Conservation (phyloP, 2,113 vertebrate species). For the Pelobates fuscus region DNA sequence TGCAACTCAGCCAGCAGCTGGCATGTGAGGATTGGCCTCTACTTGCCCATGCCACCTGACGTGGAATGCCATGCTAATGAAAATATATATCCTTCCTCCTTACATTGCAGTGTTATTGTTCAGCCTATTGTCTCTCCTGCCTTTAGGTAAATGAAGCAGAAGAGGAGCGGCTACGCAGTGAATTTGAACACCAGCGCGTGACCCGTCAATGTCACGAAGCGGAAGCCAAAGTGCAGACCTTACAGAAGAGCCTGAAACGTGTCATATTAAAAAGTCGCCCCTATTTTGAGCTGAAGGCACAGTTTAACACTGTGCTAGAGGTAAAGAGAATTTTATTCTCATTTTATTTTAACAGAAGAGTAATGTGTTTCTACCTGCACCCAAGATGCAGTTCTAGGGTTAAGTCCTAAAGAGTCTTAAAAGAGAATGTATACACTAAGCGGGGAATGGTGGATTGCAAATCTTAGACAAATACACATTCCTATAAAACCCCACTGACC, state of each 20-base stretch:
- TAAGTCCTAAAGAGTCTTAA: too few relatives aligned
- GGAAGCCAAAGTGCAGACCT: conserved; percentile 83
- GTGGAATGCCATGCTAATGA: too few relatives aligned
- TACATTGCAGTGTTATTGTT: not conserved
- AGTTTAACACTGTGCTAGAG: conserved; percentile 92
- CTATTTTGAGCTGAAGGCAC: conserved; percentile 92
- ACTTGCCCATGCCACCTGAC: too few relatives aligned
- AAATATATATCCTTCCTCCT: not conserved
- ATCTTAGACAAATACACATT: too few relatives aligned
- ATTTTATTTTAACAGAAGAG: too few relatives aligned
- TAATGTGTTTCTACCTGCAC: too few relatives aligned
- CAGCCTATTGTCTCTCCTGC: accelerated
- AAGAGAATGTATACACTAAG: too few relatives aligned
- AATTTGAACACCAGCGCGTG: conserved; percentile 88
- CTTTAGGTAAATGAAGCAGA: conserved; percentile 89
- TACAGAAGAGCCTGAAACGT: conserved; percentile 87
- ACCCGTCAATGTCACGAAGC: conserved; percentile 88
- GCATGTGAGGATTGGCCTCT: too few relatives aligned
- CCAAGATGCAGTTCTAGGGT: too few relatives aligned
- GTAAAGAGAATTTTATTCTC: conserved; percentile 68
- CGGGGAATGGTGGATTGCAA: too few relatives aligned
- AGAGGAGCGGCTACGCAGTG: conserved; percentile 87
- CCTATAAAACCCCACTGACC: too few relatives aligned
- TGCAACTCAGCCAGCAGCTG: too few relatives aligned
- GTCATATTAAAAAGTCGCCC: conserved; percentile 90